Percentiles rank a stretch among this genome's conserved stretches.
Evolutionary conservation across 2,113 vertebrate species (phyloP).

Genomic region (Pluvianellus socialis): DNA sequence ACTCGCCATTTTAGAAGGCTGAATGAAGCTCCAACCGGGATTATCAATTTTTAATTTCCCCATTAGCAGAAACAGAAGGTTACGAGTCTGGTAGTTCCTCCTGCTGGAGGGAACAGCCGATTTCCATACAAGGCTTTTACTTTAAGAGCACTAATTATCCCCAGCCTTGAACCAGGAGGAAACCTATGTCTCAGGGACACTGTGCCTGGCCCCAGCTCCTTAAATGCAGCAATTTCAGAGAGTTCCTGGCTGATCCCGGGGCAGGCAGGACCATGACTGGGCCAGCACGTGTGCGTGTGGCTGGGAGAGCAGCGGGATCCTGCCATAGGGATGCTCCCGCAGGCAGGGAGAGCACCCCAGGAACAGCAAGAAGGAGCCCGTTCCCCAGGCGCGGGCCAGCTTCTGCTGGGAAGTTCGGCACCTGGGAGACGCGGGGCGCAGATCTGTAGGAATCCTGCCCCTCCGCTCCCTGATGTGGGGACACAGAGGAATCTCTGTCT

Average conservation of each 20-base stretch:
- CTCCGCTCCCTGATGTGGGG: background rate
- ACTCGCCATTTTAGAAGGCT: background rate
- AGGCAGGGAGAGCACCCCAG: background rate
- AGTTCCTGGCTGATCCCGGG: background rate
- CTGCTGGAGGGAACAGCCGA: background rate
- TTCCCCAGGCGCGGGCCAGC: background rate
- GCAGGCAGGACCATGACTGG: background rate
- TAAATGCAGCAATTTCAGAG: background rate
- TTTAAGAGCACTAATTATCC: background rate
- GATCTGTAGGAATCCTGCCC: background rate
- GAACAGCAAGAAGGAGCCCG: background rate
- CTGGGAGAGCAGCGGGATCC: background rate
- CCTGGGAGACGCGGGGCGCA: background rate
- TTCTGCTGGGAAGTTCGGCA: background rate
- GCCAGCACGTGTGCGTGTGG: rapidly evolving
- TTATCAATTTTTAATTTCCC: constrained; percentile 51
- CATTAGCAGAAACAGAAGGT: constrained; percentile 42
- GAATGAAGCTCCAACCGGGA: background rate
- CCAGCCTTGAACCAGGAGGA: background rate
- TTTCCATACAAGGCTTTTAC: background rate
- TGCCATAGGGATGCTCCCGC: background rate
- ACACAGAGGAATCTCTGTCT: constrained; percentile 27
- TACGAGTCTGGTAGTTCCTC: background rate
- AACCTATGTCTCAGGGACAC: background rate
- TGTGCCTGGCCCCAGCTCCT: background rate